Conservation (phyloP, 2,797 vertebrate genomes). For the Perodicticus potto region DNA sequence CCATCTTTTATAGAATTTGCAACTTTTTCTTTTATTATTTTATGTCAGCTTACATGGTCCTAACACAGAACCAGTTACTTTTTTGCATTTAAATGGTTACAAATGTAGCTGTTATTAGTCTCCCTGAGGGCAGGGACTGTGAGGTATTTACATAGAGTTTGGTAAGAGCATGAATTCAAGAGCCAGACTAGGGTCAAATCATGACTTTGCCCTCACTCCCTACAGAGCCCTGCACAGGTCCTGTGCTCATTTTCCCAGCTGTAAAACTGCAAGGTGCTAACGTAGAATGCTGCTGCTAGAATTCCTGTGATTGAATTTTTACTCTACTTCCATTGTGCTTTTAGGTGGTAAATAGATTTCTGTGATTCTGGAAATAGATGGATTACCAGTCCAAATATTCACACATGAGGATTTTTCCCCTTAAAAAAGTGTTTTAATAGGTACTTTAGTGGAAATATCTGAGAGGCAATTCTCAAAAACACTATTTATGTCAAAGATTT, state of each 20-base stretch:
- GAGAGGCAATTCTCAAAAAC: slow-evolving; percentile 28
- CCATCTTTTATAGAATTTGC: not conserved
- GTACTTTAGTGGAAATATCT: not conserved
- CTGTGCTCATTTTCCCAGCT: not conserved
- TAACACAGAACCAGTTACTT: not conserved
- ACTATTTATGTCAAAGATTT: not conserved
- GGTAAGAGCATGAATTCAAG: not conserved
- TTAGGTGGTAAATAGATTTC: not conserved
- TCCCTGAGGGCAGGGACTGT: not conserved
- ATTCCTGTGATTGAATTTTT: not conserved
- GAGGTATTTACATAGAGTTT: not conserved
- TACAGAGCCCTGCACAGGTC: not conserved
- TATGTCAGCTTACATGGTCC: not conserved
- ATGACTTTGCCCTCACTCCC: not conserved
- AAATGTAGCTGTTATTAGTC: not conserved
- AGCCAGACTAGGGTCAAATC: not conserved
- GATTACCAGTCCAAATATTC: not conserved
- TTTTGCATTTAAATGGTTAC: not conserved
- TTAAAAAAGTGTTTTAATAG: not conserved
- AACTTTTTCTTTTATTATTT: slow-evolving; percentile 16
- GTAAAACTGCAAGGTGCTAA: not conserved
- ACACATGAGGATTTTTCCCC: not conserved
- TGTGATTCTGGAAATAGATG: not conserved
- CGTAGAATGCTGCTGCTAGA: not conserved
- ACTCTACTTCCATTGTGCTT: not conserved